Base-by-base conservation (phyloP, 2,888 invertebrate genomes). In the Melanostoma scalare region DNA sequence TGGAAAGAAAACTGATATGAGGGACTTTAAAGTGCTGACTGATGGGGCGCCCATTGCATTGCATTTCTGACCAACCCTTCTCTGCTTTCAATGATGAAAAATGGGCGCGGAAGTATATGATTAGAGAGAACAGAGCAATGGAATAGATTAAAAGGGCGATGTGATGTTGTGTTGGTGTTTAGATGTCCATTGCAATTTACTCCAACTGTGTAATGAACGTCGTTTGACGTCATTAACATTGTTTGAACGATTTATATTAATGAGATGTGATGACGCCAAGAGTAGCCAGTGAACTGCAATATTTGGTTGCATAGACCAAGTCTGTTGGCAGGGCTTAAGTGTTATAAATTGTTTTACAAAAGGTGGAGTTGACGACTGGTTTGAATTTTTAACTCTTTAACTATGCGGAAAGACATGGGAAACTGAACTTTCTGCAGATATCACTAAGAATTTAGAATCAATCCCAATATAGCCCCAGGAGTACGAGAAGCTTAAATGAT, bases 31-130 rank as follows among this genome's bases (percentile, higher is more conserved):
- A 73, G 73, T 77, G 77, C 77, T 68, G 73, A 82, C 77, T 82
- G 68, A 73, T 67, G 50, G 56, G 46, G 46, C 67, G 65, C 9
- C 44, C 73, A 72, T 61, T 48, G 38, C 63, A n/a, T 63, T 30
- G 5, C 30, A 36, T 38, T 31, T 20, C 8, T 30, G 30, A 20
- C 35, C n/a, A 78, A 73, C 58, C 60, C 63, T 77, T 58, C 53
- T 67, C 35, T 35, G 30, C n/a, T 53, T 63, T 80, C 58, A 71
- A 81, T 71, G 52, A 76, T 73, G 77, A 77, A 61, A 81, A 77
- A 81, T 81, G 77, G 55, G 36, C 77, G 56, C 73, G 77, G 68
- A 82, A 73, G 73, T 73, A 63, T 68, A 73, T 78, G 60, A 81
- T 81, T 72, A 77, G 42, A 36, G 9, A 6, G 36, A 67, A 20